These are phyloP conservation scores for western clawed frog (Xenopus tropicalis) DNA, from an alignment of 2,113 vertebrate genomes.

Conservation along the genomic window UCB_Xtro_10.0 CM004446.2:6108001-6108500, in stretches of 20 bases:
- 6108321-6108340: constrained; percentile 96
- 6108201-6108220: constrained; percentile 98
- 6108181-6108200: constrained; percentile 49
- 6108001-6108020: neutral
- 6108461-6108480: neutral
- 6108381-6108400: constrained; percentile 98
- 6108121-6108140: too few relatives aligned
- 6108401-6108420: constrained; percentile 99
- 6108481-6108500: neutral
- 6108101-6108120: too few relatives aligned
- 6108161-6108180: too few relatives aligned
- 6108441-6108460: constrained; percentile 74
- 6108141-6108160: too few relatives aligned
- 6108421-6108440: constrained; percentile 97
- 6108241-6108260: constrained; percentile 88
- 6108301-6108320: constrained; percentile 90
- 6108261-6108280: constrained; percentile 90
- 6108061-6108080: neutral
- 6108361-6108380: constrained; percentile 95
- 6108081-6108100: too few relatives aligned
- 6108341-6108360: constrained; percentile 97
- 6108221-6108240: constrained; percentile 93
- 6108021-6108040: neutral
- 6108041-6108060: neutral
- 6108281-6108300: constrained; percentile 84